A percentile compares a stretch with the other conserved stretches of the same genome.
Conservation (phyloP, 2,888 invertebrate species). For the Spilarctia lutea region DNA sequence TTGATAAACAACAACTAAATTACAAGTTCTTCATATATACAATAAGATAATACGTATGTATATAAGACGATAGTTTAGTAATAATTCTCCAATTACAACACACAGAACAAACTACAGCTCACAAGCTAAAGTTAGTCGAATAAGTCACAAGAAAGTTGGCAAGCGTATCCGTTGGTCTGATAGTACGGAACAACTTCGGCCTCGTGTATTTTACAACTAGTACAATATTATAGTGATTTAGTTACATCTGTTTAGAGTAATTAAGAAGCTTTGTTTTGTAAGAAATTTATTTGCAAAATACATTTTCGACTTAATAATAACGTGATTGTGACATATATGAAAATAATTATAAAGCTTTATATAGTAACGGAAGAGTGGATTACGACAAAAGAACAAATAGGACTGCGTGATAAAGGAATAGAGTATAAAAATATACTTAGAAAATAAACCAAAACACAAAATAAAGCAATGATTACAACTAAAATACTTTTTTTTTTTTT, state of each 20-base stretch:
- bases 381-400: not conserved
- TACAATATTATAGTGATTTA: not conserved
- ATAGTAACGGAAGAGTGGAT: not conserved
- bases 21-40: not conserved
- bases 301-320: not conserved
- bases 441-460: too few relatives aligned
- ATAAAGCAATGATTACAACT: too few relatives aligned
- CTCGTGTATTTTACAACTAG: not conserved
- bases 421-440: too few relatives aligned
- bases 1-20: not conserved
- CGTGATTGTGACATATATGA: not conserved
- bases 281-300: not conserved
- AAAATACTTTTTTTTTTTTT: too few relatives aligned
- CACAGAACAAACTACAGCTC: slow-evolving; percentile 12
- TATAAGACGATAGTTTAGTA: slow-evolving; percentile 24
- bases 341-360: not conserved
- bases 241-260: not conserved
- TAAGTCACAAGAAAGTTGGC: slow-evolving; percentile 38
- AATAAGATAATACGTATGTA: not conserved
- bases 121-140: slow-evolving; percentile 27
- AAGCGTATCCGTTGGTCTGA: slow-evolving; percentile 21
- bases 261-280: not conserved
- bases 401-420: too few relatives aligned
- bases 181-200: slow-evolving; percentile 35
- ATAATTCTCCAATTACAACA: slow-evolving; percentile 20